phyloP scores from a whole-genome alignment of 1,140 invertebrate genomes.

The Kradibia gibbosae region DNA sequence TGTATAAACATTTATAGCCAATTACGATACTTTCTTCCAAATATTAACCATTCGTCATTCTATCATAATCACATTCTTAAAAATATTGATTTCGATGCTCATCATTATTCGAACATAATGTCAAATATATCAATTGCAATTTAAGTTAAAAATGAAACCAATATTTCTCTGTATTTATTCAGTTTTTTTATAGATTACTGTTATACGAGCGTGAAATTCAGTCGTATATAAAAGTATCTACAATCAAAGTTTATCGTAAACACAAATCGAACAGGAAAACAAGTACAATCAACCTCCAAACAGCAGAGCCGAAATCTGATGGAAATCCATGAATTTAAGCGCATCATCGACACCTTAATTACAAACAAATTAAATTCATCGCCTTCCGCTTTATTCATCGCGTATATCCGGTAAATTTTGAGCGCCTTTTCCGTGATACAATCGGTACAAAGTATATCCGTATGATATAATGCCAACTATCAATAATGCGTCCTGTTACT shows the following conservation, averaged over 20 bases:
- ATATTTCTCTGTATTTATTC: too few species aligned
- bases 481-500: background rate
- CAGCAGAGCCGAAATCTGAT: constrained; percentile 11
- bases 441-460: constrained; percentile 10
- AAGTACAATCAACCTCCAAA: background rate
- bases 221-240: constrained; percentile 3
- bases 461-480: background rate
- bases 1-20: background rate
- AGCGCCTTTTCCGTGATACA: constrained; percentile 33
- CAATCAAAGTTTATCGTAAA: constrained; percentile 49
- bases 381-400: constrained; percentile 20
- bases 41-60: background rate
- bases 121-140: too few species aligned
- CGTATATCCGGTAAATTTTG: constrained; percentile 22
- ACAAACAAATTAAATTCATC: constrained; percentile 48
- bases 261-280: constrained; percentile 43
- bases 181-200: background rate
- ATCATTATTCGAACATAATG: background rate
- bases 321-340: constrained; percentile 42
- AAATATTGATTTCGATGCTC: background rate
- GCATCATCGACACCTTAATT: constrained; percentile 50
- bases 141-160: too few species aligned
- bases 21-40: background rate
- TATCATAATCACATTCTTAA: background rate
- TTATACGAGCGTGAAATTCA: background rate